Percentiles rank a stretch among this genome's conserved stretches.
Evolutionary conservation across 2,113 vertebrate genomes (phyloP).

Genomic region (Epinephelus fuscoguttatus): DNA sequence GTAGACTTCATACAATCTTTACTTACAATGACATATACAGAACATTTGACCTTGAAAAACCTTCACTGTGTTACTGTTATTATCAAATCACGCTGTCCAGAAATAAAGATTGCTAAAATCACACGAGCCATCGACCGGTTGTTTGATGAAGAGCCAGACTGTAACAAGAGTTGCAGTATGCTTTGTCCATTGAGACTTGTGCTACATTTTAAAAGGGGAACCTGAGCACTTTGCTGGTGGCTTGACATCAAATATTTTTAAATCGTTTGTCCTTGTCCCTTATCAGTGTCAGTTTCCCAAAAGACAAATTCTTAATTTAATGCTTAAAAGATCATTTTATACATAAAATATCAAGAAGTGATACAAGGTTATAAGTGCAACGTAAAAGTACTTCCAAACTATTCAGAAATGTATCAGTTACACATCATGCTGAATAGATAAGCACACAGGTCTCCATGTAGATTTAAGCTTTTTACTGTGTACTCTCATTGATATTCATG

Average conservation of each 20-base stretch:
- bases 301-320: conserved; percentile 18
- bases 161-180: conserved; percentile 42
- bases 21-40: neutral
- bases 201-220: conserved; percentile 40
- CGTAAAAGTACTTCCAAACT: neutral
- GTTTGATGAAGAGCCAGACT: conserved; percentile 22
- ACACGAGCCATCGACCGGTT: conserved; percentile 26
- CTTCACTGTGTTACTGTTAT: neutral
- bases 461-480: neutral
- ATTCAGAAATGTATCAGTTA: neutral
- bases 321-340: conserved; percentile 3
- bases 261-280: conserved; percentile 37
- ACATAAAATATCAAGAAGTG: neutral
- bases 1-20: neutral
- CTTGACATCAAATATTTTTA: conserved; percentile 36
- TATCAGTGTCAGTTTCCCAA: conserved; percentile 34
- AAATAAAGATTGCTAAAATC: conserved; percentile 33
- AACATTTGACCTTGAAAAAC: conserved; percentile 27
- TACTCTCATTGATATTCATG: conserved; percentile 2
- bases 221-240: conserved; percentile 29
- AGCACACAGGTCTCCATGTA: neutral
- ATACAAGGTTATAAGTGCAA: neutral
- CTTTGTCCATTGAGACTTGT: conserved; percentile 11
- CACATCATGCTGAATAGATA: neutral
- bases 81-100: conserved; percentile 5